Evolutionary conservation across 2,797 vertebrate genomes (phyloP).

Genomic region (Phaenicophaeus curvirostris): DNA sequence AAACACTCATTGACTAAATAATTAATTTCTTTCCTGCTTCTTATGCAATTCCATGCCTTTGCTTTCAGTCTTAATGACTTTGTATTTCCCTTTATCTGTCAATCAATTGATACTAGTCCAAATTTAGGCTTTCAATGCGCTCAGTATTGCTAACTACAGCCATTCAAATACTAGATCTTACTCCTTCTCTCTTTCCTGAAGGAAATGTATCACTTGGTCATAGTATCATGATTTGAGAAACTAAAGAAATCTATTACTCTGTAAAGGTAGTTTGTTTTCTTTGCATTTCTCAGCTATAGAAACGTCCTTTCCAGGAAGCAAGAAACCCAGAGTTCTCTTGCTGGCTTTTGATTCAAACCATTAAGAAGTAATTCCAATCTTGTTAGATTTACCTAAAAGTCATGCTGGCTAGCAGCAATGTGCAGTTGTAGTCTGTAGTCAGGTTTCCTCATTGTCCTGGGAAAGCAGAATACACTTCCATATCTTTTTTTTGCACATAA

Average conservation of each 20-base stretch:
- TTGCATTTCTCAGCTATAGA: background rate
- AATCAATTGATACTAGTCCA: background rate
- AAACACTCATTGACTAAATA: background rate
- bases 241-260: background rate
- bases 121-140: background rate
- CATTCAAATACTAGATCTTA: background rate
- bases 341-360: background rate
- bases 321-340: background rate
- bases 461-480: background rate
- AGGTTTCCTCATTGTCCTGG: background rate
- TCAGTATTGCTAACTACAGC: background rate
- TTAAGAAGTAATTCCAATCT: background rate
- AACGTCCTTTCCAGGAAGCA: background rate
- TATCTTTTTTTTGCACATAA: background rate
- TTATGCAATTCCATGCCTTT: background rate
- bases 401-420: background rate
- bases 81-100: background rate
- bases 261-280: background rate
- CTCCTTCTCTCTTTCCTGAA: background rate
- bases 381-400: background rate
- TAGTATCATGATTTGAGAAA: background rate
- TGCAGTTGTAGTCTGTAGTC: background rate
- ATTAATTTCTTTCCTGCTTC: background rate
- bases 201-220: background rate
- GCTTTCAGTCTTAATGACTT: background rate